phyloP scores from a whole-genome alignment of 2,113 vertebrate species.

The Ceratotherium simum region DNA sequence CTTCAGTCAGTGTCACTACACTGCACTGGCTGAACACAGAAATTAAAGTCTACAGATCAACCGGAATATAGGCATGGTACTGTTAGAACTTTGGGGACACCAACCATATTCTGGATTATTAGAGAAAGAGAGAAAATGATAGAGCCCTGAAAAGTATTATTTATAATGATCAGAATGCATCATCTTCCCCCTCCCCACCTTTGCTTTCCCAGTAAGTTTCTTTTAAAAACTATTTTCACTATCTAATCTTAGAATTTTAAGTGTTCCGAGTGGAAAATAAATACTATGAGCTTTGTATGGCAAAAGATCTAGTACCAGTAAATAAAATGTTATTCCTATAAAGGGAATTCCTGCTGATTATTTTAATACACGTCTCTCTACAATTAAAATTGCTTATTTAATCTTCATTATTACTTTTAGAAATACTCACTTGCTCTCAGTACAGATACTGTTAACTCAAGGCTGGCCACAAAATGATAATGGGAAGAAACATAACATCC shows the following conservation, averaged over 20 bases:
- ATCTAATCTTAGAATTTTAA: slow-evolving; percentile 55
- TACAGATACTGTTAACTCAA: slow-evolving; percentile 56
- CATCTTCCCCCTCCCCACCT: not conserved
- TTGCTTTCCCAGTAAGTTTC: slow-evolving; percentile 69
- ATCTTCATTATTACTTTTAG: not conserved
- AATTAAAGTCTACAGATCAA: not conserved
- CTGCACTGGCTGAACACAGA: slow-evolving; percentile 41
- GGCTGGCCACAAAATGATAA: not conserved
- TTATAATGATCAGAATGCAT: slow-evolving; percentile 58
- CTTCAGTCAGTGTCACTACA: slow-evolving; percentile 36
- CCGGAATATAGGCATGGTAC: not conserved
- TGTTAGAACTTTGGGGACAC: not conserved
- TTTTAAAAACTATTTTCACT: slow-evolving; percentile 66
- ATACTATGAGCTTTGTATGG: not conserved
- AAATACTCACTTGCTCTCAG: slow-evolving; percentile 60
- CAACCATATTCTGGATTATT: slow-evolving; percentile 41
- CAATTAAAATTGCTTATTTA: slow-evolving; percentile 14
- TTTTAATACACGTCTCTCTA: not conserved
- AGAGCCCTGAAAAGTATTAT: slow-evolving; percentile 70
- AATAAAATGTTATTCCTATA: not conserved
- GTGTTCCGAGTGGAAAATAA: slow-evolving; percentile 65
- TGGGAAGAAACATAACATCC: not conserved
- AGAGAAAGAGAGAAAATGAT: slow-evolving; percentile 65
- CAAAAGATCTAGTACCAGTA: not conserved
- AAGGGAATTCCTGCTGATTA: not conserved